Evolutionary conservation across 2,888 invertebrate species (phyloP).

Genomic region (Amaurobius ferox): DNA sequence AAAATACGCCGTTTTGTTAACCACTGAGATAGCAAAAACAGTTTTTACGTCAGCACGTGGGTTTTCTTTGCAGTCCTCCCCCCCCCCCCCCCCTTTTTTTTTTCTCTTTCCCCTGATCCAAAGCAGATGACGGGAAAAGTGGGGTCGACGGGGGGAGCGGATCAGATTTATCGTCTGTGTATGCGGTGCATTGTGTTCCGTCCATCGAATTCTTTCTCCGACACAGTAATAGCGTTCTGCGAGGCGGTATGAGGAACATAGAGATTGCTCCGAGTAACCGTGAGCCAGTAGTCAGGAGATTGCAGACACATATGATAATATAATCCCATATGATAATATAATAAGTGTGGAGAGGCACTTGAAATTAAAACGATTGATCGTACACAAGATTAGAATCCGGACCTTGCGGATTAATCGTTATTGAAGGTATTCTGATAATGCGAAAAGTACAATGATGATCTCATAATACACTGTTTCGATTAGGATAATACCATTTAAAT

Average conservation of each 20-base stretch:
- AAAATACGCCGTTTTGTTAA: conserved; percentile 11
- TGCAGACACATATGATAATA: too few relatives aligned
- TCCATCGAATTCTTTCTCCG: background rate
- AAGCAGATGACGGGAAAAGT: conserved; percentile 18
- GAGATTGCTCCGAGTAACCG: conserved; percentile 4
- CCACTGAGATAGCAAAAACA: conserved; percentile 5
- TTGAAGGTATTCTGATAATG: too few relatives aligned
- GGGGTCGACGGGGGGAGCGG: conserved; percentile 9
- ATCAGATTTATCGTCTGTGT: conserved; percentile 18
- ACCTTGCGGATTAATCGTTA: too few relatives aligned
- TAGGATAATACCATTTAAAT: too few relatives aligned
- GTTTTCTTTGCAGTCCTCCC: background rate
- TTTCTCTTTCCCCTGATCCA: conserved; percentile 9
- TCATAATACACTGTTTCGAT: too few relatives aligned
- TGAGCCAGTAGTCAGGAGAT: too few relatives aligned
- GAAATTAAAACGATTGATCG: too few relatives aligned
- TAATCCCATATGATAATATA: too few relatives aligned
- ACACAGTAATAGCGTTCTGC: background rate
- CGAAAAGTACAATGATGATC: too few relatives aligned
- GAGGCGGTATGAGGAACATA: background rate
- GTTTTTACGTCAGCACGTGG: conserved; percentile 14
- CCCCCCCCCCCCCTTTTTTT: too few relatives aligned
- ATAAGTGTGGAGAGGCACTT: too few relatives aligned
- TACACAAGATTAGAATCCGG: too few relatives aligned
- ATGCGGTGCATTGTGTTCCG: background rate